Percentiles rank a stretch among this genome's conserved stretches.
These are phyloP conservation scores for Aricia artaxerxes DNA, from an alignment of 2,888 invertebrate species.

Conservation along the genomic window DNA sequence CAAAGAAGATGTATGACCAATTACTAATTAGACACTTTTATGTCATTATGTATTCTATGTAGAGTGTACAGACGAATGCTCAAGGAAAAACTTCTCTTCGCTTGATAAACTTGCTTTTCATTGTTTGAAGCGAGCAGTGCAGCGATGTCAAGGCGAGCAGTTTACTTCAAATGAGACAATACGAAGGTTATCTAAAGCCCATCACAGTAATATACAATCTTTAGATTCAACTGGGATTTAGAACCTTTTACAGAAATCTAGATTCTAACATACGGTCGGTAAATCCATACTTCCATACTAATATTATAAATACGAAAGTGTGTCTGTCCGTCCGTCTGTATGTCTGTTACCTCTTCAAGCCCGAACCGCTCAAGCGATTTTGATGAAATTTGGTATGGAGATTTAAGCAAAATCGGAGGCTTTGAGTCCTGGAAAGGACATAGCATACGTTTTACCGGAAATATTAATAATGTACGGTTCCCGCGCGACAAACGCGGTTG, in stretches of 20 bases:
- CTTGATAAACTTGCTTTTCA: conserved; percentile 38
- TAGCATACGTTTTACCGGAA: too few relatives aligned
- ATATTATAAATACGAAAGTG: too few relatives aligned
- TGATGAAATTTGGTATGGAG: too few relatives aligned
- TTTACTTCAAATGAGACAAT: conserved; percentile 38
- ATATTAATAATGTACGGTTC: too few relatives aligned
- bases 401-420: too few relatives aligned
- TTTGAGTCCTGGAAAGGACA: too few relatives aligned
- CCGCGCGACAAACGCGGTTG: too few relatives aligned
- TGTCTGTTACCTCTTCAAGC: too few relatives aligned
- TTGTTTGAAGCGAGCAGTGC: conserved; percentile 38
- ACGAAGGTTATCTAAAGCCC: conserved; percentile 41
- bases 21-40: not conserved
- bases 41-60: conserved; percentile 16
- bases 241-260: not conserved
- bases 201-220: not conserved
- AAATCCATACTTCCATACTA: too few relatives aligned
- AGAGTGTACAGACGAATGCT: not conserved
- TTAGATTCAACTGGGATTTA: not conserved
- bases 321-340: too few relatives aligned
- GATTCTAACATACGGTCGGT: too few relatives aligned
- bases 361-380: too few relatives aligned
- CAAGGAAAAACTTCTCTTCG: conserved; percentile 14
- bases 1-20: not conserved
- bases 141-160: conserved; percentile 44